Evolutionary conservation across 2,888 invertebrate genomes (phyloP).

Genomic region (Pseudanteris insignis): DNA sequence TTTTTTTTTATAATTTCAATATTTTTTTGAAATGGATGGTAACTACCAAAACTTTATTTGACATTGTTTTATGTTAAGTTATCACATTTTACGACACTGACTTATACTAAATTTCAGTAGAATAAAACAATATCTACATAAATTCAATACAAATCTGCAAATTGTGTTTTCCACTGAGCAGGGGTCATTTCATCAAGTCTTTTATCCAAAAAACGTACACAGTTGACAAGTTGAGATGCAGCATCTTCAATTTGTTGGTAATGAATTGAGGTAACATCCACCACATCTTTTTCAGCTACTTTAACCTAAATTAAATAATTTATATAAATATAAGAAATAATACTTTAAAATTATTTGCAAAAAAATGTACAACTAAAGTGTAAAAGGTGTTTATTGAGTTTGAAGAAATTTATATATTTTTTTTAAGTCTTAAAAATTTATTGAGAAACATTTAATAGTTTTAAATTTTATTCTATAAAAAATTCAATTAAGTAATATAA

Average conservation of each 20-base stretch:
- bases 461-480: no score
- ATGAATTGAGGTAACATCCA: slow-evolving; percentile 65
- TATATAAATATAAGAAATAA: no score
- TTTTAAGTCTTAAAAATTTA: no score
- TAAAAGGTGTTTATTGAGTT: no score
- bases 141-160: slow-evolving; percentile 42
- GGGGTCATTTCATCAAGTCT: slow-evolving; percentile 68
- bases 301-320: slow-evolving; percentile 44
- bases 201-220: slow-evolving; percentile 67
- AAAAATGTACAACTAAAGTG: no score
- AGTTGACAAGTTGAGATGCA: slow-evolving; percentile 63
- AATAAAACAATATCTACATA: slow-evolving; percentile 3
- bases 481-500: no score
- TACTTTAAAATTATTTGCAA: no score
- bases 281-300: slow-evolving; percentile 62
- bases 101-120: slow-evolving; percentile 21
- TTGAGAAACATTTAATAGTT: no score
- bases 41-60: background rate
- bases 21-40: no score
- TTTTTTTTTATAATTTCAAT: no score
- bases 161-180: slow-evolving; percentile 64
- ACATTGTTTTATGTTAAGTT: slow-evolving; percentile 24
- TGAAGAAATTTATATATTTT: no score
- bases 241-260: slow-evolving; percentile 67
- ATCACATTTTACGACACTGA: slow-evolving; percentile 41